Base-by-base conservation (phyloP, 92 coral and sea anemone species). In the Actinostola sp. region DNA sequence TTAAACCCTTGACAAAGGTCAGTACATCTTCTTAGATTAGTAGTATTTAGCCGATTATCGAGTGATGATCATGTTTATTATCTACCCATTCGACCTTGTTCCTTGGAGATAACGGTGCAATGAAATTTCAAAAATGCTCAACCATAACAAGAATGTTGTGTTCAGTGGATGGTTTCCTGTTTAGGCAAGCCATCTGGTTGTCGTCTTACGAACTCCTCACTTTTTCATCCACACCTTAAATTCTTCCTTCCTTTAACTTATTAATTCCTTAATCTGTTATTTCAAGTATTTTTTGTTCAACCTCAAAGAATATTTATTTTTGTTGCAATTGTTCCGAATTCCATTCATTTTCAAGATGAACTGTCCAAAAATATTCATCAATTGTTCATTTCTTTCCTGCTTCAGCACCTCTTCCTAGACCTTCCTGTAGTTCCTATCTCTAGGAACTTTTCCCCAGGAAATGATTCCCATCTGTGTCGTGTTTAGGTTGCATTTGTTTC, bases 1-100 rank as follows among this genome's bases (percentile, higher is more conserved):
- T 88, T 27, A 94, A 94, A 56, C 83, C 98, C n/a, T 62, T 91
- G 2, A 72, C 59, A 23, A 83, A 94, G 98, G 98, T 94, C 63
- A 77, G 97, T 41, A 36, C 42, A 36, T 36, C 42, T 36, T 36
- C 42, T 46, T 46, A 46, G 19, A 46, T 46, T 46, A 6, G 53
- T 3, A 46, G 23, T 13, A 46, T 6, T 46, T 36, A 36, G n/a
- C n/a, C 7, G 53, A 46, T 46, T 17, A 38, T 57, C 2, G 13
- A 57, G 25, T 57, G 63, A 57, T 57, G 21, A 57, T 38, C 63
- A 3, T 57, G 5, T 36, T 57, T 27, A 57, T 27, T 57, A 30
- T 6, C 5, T n/a, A 57, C 13, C 36, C 39, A 16, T 27, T 57
- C 39, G 63, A 30, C 63, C 20, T 46, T 57, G 63, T 13, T 21